These are phyloP conservation scores for Drosophila kuntzei DNA, from an alignment of 2,888 invertebrate genomes.

Conservation along the genomic window DNA sequence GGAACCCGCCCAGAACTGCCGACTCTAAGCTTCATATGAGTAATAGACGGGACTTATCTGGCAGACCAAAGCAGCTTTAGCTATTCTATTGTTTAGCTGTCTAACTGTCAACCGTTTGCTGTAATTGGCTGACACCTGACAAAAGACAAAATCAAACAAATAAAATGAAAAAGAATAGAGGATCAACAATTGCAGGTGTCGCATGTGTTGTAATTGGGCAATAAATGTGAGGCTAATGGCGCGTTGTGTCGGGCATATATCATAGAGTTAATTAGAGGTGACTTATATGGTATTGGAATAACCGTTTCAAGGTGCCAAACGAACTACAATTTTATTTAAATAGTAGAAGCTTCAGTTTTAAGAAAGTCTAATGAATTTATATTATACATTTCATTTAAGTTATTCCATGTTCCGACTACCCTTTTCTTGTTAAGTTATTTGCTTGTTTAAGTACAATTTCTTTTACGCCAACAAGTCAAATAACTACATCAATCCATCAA, in stretches of 20 bases:
- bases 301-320: conserved; percentile 15
- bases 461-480: conserved; percentile 1
- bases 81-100: conserved; percentile 32
- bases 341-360: neutral
- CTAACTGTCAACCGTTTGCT: conserved; percentile 50
- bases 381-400: neutral
- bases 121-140: conserved; percentile 44
- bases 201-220: conserved; percentile 52
- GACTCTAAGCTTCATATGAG: conserved; percentile 22
- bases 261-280: conserved; percentile 28
- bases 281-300: conserved; percentile 16
- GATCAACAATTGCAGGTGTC: conserved; percentile 42
- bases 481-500: conserved; percentile 34
- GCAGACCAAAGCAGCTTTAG: conserved; percentile 23
- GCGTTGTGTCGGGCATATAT: conserved; percentile 54
- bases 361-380: neutral
- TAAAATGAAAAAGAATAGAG: conserved; percentile 22
- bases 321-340: neutral
- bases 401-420: neutral
- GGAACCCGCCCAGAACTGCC: conserved; percentile 4
- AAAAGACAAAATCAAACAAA: conserved; percentile 32
- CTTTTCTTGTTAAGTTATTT: conserved; percentile 22
- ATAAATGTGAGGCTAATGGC: conserved; percentile 49
- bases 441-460: neutral
- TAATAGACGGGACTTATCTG: conserved; percentile 31